These are phyloP conservation scores for Vespertilio murinus DNA, from an alignment of 2,797 vertebrate species.

Conservation along the genomic window DNA sequence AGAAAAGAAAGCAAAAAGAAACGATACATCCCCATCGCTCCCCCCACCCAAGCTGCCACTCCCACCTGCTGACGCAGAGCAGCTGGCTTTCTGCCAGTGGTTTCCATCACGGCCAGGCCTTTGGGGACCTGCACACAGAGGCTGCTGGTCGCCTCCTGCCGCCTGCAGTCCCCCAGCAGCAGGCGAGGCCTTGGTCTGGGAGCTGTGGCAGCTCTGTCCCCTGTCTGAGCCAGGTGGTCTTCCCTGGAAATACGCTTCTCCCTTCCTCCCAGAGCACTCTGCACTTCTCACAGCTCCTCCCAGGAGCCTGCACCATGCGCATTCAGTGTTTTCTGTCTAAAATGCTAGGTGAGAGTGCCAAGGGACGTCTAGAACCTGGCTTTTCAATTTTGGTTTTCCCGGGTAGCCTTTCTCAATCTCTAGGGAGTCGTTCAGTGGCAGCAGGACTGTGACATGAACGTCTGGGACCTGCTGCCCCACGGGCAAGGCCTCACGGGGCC, in stretches of 20 bases:
- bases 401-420: neutral
- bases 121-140: neutral
- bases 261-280: neutral
- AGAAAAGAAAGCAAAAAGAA: neutral
- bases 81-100: neutral
- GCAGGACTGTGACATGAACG: neutral
- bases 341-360: neutral
- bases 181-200: neutral
- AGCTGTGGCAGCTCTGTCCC: neutral
- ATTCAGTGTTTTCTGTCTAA: neutral
- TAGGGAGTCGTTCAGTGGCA: neutral
- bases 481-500: neutral
- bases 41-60: neutral
- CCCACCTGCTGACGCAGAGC: neutral
- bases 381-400: neutral
- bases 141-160: neutral
- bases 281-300: neutral
- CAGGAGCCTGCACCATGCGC: neutral
- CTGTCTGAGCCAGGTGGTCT: neutral
- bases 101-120: neutral
- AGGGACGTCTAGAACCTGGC: neutral
- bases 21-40: neutral
- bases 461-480: neutral
- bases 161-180: neutral
- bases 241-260: neutral